phyloP scores from a whole-genome alignment of 2,888 invertebrate genomes.

The Hirtodrosophila histrioides region DNA sequence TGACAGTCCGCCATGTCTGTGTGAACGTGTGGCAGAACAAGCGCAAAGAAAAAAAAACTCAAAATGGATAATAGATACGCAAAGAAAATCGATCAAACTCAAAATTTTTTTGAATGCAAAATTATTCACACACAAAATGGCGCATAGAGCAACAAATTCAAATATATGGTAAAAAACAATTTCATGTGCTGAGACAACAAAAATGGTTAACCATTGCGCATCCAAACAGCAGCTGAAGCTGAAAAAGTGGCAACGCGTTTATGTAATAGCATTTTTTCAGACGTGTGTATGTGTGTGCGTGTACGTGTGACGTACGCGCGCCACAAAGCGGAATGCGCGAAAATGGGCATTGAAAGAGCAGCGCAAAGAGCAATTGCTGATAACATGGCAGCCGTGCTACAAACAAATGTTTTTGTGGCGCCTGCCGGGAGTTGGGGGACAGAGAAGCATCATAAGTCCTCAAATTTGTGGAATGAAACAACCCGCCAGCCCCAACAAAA shows the following conservation, averaged over 20 bases:
- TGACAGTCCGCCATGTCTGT: slow-evolving; percentile 64
- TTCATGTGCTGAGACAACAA: slow-evolving; percentile 36
- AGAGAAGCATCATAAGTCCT: slow-evolving; percentile 12
- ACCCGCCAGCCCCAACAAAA: slow-evolving; percentile 44
- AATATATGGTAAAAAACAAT: slow-evolving; percentile 36
- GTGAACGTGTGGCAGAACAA: slow-evolving; percentile 64
- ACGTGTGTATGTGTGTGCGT: slow-evolving; percentile 47
- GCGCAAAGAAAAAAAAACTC: slow-evolving; percentile 57
- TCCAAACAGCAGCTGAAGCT: slow-evolving; percentile 26
- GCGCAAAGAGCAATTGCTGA: slow-evolving; percentile 53
- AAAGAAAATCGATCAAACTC: slow-evolving; percentile 71
- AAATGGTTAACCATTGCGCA: slow-evolving; percentile 49
- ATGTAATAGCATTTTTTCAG: slow-evolving; percentile 65
- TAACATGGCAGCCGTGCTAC: slow-evolving; percentile 47
- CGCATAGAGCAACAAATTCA: slow-evolving; percentile 15
- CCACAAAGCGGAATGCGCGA: slow-evolving; percentile 69
- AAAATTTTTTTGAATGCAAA: slow-evolving; percentile 50
- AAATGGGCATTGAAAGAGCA: slow-evolving; percentile 52
- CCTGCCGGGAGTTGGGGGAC: background rate
- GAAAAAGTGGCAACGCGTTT: slow-evolving; percentile 71
- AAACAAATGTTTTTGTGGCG: slow-evolving; percentile 20
- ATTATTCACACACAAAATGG: slow-evolving; percentile 32
- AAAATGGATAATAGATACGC: slow-evolving; percentile 69
- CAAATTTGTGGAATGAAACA: slow-evolving; percentile 36
- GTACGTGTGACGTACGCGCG: slow-evolving; percentile 65